Conservation (phyloP, 2,888 invertebrate genomes). For the Chalcosyrphus nemorum region DNA sequence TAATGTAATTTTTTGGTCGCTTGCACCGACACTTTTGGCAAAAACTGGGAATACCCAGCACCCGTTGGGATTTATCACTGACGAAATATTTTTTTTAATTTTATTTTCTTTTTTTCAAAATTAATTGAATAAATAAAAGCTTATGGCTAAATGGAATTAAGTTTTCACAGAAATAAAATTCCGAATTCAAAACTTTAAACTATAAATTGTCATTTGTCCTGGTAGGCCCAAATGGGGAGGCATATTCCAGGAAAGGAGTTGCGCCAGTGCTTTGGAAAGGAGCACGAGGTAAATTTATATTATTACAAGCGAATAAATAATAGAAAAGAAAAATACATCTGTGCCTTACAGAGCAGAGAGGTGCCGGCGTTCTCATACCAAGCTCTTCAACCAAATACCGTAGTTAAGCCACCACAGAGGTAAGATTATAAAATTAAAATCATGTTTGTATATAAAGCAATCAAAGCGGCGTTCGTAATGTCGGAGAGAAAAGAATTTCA, state of each 20-base stretch:
- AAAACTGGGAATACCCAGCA: background rate
- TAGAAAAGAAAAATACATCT: background rate
- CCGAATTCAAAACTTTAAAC: constrained; percentile 14
- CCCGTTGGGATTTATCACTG: constrained; percentile 20
- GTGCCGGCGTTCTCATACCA: constrained; percentile 81
- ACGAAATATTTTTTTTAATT: constrained; percentile 35
- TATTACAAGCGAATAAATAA: background rate
- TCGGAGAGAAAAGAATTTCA: too few species aligned
- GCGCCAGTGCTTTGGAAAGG: constrained; percentile 44
- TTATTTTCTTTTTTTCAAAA: constrained; percentile 45
- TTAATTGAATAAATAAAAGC: constrained; percentile 43
- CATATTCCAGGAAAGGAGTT: constrained; percentile 61
- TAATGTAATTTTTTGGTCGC: constrained; percentile 55
- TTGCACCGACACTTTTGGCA: constrained; percentile 2
- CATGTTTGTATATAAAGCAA: too few species aligned
- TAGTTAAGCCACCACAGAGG: constrained; percentile 79
- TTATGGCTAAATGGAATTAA: constrained; percentile 22
- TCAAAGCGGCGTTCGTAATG: too few species aligned
- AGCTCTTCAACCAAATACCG: constrained; percentile 79
- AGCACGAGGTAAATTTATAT: constrained; percentile 23
- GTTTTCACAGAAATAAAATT: constrained; percentile 58
- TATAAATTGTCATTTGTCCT: constrained; percentile 31
- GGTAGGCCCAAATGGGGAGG: constrained; percentile 35
- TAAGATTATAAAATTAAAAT: too few species aligned
- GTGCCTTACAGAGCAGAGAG: constrained; percentile 74